Percentiles rank a stretch among this genome's conserved stretches.
Evolutionary conservation across 2,888 invertebrate species (phyloP).

Genomic region (Drosophila merina): DNA sequence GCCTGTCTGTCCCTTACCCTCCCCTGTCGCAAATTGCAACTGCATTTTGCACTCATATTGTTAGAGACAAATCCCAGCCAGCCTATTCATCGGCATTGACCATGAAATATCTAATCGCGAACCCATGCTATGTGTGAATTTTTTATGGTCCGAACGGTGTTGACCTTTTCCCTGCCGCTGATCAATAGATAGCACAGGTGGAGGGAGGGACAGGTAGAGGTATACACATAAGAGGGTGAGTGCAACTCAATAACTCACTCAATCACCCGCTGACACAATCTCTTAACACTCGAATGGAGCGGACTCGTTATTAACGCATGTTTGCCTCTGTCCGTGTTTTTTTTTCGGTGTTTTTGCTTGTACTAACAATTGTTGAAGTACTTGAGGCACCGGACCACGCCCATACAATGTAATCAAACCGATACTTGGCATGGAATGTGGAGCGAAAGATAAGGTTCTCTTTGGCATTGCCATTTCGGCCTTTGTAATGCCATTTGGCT

Average conservation of each 20-base stretch:
- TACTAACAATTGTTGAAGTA: slow-evolving; percentile 1
- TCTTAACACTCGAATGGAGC: slow-evolving; percentile 42
- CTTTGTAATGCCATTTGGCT: slow-evolving; percentile 36
- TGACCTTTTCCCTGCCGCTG: slow-evolving; percentile 63
- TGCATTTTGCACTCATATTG: slow-evolving; percentile 12
- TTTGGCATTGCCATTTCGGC: slow-evolving; percentile 33
- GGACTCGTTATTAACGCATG: slow-evolving; percentile 64
- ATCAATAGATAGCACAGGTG: slow-evolving; percentile 44
- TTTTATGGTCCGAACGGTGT: slow-evolving; percentile 60
- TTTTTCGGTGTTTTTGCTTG: neutral
- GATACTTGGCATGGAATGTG: too few relatives aligned
- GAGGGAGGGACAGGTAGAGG: slow-evolving; percentile 20
- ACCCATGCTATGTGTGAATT: slow-evolving; percentile 58
- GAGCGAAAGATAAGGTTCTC: slow-evolving; percentile 31
- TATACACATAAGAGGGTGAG: slow-evolving; percentile 8
- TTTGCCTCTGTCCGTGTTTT: slow-evolving; percentile 24
- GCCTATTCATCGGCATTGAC: slow-evolving; percentile 73
- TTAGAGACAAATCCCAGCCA: slow-evolving; percentile 45
- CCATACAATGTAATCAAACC: slow-evolving; percentile 39
- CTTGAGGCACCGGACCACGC: slow-evolving; percentile 5
- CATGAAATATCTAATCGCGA: slow-evolving; percentile 65
- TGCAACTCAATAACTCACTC: slow-evolving; percentile 21
- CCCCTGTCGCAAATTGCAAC: slow-evolving; percentile 50
- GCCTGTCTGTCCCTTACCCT: slow-evolving; percentile 11
- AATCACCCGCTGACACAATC: slow-evolving; percentile 18